These are phyloP conservation scores for Anoplophora glabripennis DNA, from an alignment of 1,140 invertebrate species.

Conservation along the genomic window DNA sequence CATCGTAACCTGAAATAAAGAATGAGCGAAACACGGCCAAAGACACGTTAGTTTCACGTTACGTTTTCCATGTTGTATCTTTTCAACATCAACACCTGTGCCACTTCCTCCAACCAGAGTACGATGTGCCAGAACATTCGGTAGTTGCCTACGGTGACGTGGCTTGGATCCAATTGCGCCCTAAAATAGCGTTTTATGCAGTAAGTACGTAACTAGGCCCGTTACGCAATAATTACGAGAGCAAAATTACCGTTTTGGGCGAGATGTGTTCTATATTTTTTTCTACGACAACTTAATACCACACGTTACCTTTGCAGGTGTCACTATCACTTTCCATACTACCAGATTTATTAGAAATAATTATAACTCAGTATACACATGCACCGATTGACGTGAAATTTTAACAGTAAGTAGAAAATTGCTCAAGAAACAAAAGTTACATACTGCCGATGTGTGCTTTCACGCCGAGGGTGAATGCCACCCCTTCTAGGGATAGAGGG, in stretches of 20 bases:
- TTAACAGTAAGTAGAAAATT: no score
- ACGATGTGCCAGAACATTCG: slow-evolving; percentile 34
- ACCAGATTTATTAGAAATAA: background rate
- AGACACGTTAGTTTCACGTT: slow-evolving; percentile 2
- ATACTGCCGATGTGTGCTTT: no score
- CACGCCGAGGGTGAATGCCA: no score
- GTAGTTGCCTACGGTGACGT: slow-evolving; percentile 33
- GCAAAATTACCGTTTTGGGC: no score
- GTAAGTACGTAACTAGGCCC: background rate
- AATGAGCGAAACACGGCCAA: background rate
- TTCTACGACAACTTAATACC: no score
- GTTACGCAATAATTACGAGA: background rate
- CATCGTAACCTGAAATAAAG: slow-evolving; percentile 26
- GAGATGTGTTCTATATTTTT: no score
- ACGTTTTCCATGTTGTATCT: slow-evolving; percentile 43
- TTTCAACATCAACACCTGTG: slow-evolving; percentile 23
- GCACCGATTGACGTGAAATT: no score
- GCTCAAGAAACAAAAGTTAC: no score
- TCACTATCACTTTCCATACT: background rate
- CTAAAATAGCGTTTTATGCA: slow-evolving; percentile 6
- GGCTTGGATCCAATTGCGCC: slow-evolving; percentile 7
- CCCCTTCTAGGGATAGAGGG: no score
- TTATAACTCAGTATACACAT: no score
- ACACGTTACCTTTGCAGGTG: slow-evolving; percentile 6
- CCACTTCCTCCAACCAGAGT: slow-evolving; percentile 42